Evolutionary conservation across 2,888 invertebrate species (phyloP).

Genomic region (Clistopyga incitator): DNA sequence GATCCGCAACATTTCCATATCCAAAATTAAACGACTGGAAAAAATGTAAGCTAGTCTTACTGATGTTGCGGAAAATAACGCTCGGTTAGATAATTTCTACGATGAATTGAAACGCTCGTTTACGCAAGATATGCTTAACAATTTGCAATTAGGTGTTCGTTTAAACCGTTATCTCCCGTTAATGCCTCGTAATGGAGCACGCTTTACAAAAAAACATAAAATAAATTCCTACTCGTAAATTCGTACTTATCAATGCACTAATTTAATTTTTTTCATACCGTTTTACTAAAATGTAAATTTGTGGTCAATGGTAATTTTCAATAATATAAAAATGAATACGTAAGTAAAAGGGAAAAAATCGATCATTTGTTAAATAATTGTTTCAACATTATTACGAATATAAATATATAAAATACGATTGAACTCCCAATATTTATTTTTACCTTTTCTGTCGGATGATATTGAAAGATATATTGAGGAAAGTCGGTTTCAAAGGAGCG

Average conservation of each 20-base stretch:
- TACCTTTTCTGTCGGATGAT: background rate
- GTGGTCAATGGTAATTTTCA: background rate
- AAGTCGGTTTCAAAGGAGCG: background rate
- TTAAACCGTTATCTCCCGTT: background rate
- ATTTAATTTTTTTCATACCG: background rate
- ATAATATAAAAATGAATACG: background rate
- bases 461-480: background rate
- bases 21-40: constrained; percentile 42
- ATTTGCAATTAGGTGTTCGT: background rate
- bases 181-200: background rate
- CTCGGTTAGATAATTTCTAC: constrained; percentile 42
- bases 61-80: constrained; percentile 48
- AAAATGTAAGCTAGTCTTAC: constrained; percentile 28
- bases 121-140: background rate
- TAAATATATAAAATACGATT: background rate
- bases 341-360: background rate
- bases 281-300: background rate
- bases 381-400: background rate
- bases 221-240: background rate
- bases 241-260: background rate
- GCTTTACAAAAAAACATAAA: background rate
- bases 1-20: constrained; percentile 41
- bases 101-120: constrained; percentile 32
- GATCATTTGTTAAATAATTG: background rate
- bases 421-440: background rate